Base-by-base conservation (phyloP, 2,113 vertebrate species). In the Sorex fumeus region DNA sequence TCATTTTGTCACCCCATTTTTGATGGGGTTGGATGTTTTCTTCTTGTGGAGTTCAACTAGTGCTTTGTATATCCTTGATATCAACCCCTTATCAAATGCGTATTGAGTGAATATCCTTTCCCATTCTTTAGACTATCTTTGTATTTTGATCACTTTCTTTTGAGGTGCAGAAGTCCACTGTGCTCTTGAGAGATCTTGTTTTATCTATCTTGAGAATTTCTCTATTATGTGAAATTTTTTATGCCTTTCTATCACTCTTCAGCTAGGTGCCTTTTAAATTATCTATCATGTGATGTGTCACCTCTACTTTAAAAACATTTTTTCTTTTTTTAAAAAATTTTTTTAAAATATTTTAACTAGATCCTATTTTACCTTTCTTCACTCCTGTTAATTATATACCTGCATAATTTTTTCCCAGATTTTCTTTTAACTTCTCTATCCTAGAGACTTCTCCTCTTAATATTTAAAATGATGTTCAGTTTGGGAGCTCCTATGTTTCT, bases 371-470 rank as follows among this genome's bases (percentile, higher is more conserved):
- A 77, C 43, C 70, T 93, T 71, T 70, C 34, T 94, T 75, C 28
- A 83, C 50, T 75, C 36, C 71, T 93, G 84, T 91, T 95, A 94
- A 91, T 43, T 89, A 87, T 93, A 53, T 45, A 83, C 64, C 7
- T 83, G 34, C 15, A 36, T 53, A 88, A 72, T 75, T 80, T 90
- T 69, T 82, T 79, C 74, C 70, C 75, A 88, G 77, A 85, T 60
- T 53, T 70, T 78, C 71, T 87, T 15, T 74, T 80, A 62, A 78
- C 66, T 92, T 95, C 75, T 47, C 43, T 60, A 88, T 79, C 66
- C 47, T 90, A 70, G 90, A 88, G 57, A 25, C 28, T 91, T 84
- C 77, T 83, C 86, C 81, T 67, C 66, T 50, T 66, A 88, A 69
- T 76, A 72, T 66, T 92, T 57, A 66, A 92, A 84, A 82, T 23